phyloP scores from a whole-genome alignment of 2,113 vertebrate species.

The Chionis minor region DNA sequence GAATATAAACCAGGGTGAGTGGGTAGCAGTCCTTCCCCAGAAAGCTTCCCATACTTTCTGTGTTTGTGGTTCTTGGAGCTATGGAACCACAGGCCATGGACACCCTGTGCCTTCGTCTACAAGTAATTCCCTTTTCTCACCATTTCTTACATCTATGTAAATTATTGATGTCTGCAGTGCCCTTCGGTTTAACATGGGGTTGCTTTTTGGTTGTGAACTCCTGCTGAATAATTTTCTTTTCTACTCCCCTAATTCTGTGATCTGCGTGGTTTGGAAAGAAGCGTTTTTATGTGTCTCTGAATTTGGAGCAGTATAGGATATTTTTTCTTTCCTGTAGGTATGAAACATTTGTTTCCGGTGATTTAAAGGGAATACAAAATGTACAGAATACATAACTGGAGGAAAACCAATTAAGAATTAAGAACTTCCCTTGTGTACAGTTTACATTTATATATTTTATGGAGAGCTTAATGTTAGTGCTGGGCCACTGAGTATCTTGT shows the following conservation, averaged over 20 bases:
- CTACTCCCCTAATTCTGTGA: not conserved
- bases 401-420: not conserved
- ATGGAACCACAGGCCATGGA: rapidly evolving
- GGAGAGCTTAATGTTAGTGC: not conserved
- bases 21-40: not conserved
- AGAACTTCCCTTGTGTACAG: not conserved
- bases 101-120: not conserved
- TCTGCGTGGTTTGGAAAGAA: not conserved
- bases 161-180: not conserved
- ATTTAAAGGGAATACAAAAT: not conserved
- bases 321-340: not conserved
- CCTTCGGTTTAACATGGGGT: not conserved
- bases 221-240: not conserved
- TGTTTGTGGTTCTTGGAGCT: not conserved
- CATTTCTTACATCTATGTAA: not conserved
- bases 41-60: not conserved
- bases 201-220: not conserved
- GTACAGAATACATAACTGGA: not conserved
- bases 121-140: not conserved
- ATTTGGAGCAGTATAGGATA: not conserved
- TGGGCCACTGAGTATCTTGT: not conserved
- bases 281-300: not conserved
- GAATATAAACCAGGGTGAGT: not conserved
- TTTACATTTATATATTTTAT: not conserved
- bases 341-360: not conserved